Evolutionary conservation across 1,140 invertebrate genomes (phyloP).

Genomic region (Uloborus diversus): DNA sequence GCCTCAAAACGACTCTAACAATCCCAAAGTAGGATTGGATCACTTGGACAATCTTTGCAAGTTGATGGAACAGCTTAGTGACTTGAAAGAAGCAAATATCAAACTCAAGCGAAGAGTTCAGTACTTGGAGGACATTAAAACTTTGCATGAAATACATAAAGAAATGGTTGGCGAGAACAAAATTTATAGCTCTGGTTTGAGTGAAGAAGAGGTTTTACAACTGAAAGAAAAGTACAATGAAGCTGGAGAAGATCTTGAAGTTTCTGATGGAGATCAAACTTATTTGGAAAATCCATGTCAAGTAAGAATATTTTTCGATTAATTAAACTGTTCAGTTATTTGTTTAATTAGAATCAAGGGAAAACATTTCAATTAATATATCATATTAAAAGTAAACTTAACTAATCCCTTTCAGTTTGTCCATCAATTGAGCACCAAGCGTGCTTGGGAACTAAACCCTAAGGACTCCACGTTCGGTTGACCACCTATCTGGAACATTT

Average conservation of each 20-base stretch:
- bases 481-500: too few species aligned
- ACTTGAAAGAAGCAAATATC: slow-evolving; percentile 76
- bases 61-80: slow-evolving; percentile 78
- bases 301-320: slow-evolving; percentile 10
- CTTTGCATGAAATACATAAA: slow-evolving; percentile 70
- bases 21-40: slow-evolving; percentile 72
- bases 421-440: too few species aligned
- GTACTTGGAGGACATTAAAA: slow-evolving; percentile 77
- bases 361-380: too few species aligned
- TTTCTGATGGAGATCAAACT: slow-evolving; percentile 14
- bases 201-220: slow-evolving; percentile 43
- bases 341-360: too few species aligned
- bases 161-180: slow-evolving; percentile 37
- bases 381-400: too few species aligned
- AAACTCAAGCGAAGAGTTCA: slow-evolving; percentile 74
- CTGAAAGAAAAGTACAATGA: neutral
- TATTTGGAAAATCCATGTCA: neutral
- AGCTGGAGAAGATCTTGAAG: neutral
- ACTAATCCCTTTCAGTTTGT: too few species aligned
- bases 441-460: too few species aligned
- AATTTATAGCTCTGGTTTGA: slow-evolving; percentile 41
- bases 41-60: slow-evolving; percentile 79
- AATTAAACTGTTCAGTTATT: too few species aligned
- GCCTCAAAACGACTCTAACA: slow-evolving; percentile 24
- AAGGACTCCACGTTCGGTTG: too few species aligned